Base-by-base conservation (phyloP, 1,140 invertebrate genomes). In the Teleogryllus occipitalis region DNA sequence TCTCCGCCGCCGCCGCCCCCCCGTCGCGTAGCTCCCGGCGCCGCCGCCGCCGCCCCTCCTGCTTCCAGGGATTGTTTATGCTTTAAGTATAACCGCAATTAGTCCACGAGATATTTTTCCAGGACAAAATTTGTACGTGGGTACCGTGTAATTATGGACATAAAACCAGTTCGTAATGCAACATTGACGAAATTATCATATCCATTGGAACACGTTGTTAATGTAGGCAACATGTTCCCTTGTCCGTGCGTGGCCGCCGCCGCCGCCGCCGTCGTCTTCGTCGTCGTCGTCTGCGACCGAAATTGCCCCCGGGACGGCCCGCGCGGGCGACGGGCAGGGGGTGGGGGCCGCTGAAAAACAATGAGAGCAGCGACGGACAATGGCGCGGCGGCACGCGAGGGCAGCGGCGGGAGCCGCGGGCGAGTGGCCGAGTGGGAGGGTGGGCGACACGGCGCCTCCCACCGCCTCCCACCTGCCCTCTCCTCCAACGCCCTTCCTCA, bases 161-260 rank as follows among this genome's bases (percentile, higher is more conserved):
- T 65, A 65, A 65, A 65, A 65, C 54, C 54, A 65, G 54, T 65
- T 65, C 54, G 54, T 65, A 65, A 65, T 65, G 54, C 54, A 65
- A 65, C 54, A 65, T 65, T 65, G 54, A 65, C 54, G 54, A 65
- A 65, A 65, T 65, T 65, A 65, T 65, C 54, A 65, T 65, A 65
- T 65, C 54, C 54, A 65, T 65, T 65, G 54, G 54, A 65, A 18
- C 54, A 65, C 54, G 54, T 65, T 65, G 54, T 65, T 65, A 65
- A 65, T 65, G 54, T 65, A 65, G 54, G 54, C 54, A 65, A 65
- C 54, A 65, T 65, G 54, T 65, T 65, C 54, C 54, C 54, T 65
- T 65, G 54, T 18, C 18, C 10, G 54, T 14, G 10, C 54, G 10
- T 65, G 10, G 10, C 18, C 54, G 54, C 54, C 54, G 54, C 54